Base-by-base conservation (phyloP, 2,888 invertebrate species). In the Hirudinaria manillensis region DNA sequence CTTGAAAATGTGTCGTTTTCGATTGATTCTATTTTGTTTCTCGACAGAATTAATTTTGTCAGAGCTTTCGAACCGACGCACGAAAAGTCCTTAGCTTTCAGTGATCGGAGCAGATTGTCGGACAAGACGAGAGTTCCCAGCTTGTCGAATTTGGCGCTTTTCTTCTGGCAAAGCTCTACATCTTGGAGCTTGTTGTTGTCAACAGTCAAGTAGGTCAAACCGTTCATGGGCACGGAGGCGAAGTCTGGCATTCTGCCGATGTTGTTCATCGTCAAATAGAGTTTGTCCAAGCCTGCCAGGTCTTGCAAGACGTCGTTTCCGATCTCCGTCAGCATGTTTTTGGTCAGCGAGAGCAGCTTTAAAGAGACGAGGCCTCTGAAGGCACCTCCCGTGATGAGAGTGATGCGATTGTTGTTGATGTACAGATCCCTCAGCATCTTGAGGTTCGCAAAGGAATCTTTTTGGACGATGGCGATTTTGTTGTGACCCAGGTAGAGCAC, bases 391-490 rank as follows among this genome's bases (percentile, higher is more conserved):
- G 7, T 32, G 6, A 68, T 36, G 3, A 16, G 7, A 21, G 32
- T 10, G 32, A 68, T 36, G 13, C 21, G 68, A n/a, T 68, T 68
- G 21, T 68, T 68, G 36, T 68, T 68, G n/a, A 68, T 29, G 68
- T 34, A 29, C 1, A 68, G 36, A 6, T 68, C 68, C 16, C 29
- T 68, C 68, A 68, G 36, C 32, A 29, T 36, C n/a, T 32, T 4
- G 7, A 68, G 36, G 4, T 34, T 34, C 32, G n/a, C 32, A 68
- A 68, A 34, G 32, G 29, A 29, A 34, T 68, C 36, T 34, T 68
- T 2, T 34, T 34, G 16, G 2, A 68, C 21, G 1, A 16, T 36
- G 32, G 29, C 2, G 32, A 68, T 34, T n/a, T 10, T n/a, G 16
- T 68, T 68, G 68, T 34, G 21, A 34, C 68, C 68, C 7, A 68